Base-by-base conservation (phyloP, 2,113 vertebrate species). In the Pongo abelii region DNA sequence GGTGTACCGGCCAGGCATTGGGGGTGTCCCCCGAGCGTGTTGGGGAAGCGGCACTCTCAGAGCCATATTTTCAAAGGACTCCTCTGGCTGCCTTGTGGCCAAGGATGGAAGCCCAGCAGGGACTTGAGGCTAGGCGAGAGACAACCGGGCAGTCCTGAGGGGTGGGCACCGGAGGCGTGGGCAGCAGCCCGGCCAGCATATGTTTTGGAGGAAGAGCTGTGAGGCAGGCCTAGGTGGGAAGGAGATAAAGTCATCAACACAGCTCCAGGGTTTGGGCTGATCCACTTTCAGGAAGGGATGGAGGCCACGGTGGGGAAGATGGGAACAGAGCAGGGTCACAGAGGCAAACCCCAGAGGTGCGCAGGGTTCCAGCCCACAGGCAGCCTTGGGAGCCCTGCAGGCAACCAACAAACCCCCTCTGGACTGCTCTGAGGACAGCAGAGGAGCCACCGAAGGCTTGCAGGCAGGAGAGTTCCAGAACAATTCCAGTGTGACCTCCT, bases 251-350 rank as follows among this genome's bases (percentile, higher is more conserved):
- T 67, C 40, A 1, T 3, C 20, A 18, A 4, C 2, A 1, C 61
- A 64, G 35, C 69, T 32, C 7, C 11, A 12, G 84, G 43, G 30
- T 30, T 74, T 61, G 43, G 18, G 30, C 35, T 10, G 52, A 52
- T 1, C 16, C 0, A 0, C 70, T 12, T 9, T 27, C 6, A 25
- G 46, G 43, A 2, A 59, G 43, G 17, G 20, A 5, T 10, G 14
- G 13, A 43, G 46, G 61, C 22, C 2, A 0, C 8, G 48, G 16
- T 0, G 32, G 35, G 70, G 48, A 32, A 38, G n/a, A 43, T 0
- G 8, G 18, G 67, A 10, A 64, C 25, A 3, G 23, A 84, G 77
- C 35, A 30, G 30, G 55, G 46, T 20, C 2, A 0, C 16, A 43
- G 17, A 70, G 64, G 30, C 38, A 30, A 35, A 52, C 18, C 6